phyloP scores from a whole-genome alignment of 2,888 invertebrate species.

The Bombyx huttoni region DNA sequence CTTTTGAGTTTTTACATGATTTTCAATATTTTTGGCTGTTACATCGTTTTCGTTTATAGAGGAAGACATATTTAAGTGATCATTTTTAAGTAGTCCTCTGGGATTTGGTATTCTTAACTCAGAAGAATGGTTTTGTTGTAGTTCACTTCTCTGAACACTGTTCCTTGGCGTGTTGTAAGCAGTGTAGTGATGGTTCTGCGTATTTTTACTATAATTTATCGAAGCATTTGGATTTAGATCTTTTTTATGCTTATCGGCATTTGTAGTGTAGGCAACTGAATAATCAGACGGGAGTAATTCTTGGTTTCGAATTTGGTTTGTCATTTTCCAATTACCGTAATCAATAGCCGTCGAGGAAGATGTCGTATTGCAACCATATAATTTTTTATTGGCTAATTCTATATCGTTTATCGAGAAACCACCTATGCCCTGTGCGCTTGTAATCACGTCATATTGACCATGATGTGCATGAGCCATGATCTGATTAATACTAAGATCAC shows the following conservation, averaged over 20 bases:
- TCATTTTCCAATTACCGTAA: conserved; percentile 58
- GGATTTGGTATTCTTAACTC: conserved; percentile 61
- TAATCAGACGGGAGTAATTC: conserved; percentile 53
- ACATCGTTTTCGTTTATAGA: conserved; percentile 30
- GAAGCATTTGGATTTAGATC: conserved; percentile 27
- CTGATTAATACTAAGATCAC: conserved; percentile 33
- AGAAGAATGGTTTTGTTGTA: conserved; percentile 43
- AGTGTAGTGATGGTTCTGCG: conserved; percentile 47
- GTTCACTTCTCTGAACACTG: conserved; percentile 35
- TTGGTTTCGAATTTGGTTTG: conserved; percentile 44
- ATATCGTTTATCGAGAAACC: conserved; percentile 59
- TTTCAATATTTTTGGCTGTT: conserved; percentile 38
- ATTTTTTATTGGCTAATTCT: conserved; percentile 56
- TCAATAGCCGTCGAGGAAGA: conserved; percentile 39
- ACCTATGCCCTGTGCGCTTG: conserved; percentile 33
- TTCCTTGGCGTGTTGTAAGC: conserved; percentile 40
- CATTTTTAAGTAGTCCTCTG: conserved; percentile 39
- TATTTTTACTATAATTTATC: conserved; percentile 47
- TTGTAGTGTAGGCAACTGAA: conserved; percentile 37
- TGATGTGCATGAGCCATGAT: conserved; percentile 51
- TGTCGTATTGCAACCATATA: conserved; percentile 40
- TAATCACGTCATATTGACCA: conserved; percentile 42
- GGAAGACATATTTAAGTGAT: conserved; percentile 30
- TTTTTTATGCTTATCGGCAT: conserved; percentile 41
- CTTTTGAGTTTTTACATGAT: conserved; percentile 42